Base-by-base conservation (phyloP, 2,113 vertebrate species). In the Solea solea region DNA sequence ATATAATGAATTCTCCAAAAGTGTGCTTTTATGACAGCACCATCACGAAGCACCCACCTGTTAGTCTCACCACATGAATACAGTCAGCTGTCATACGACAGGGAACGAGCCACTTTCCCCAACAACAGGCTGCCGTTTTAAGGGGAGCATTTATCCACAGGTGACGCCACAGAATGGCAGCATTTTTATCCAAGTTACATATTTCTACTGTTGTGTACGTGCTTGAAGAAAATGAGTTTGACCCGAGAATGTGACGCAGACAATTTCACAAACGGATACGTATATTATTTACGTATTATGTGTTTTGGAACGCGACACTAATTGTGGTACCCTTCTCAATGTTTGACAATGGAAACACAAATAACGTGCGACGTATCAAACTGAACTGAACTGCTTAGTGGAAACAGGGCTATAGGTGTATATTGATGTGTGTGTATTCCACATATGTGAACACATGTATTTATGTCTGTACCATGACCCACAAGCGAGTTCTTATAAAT, bases 51-150 rank as follows among this genome's bases (percentile, higher is more conserved):
- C 55, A 21, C 44, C 50, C 66, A 69, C 54, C 64, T 68, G 14
- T 14, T 44, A 41, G 21, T 57, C 54, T 34, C 12, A 12, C 60
- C 34, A 12, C 45, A 76, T 68, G 58, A 61, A 82, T 34, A 34
- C 34, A 34, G 34, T 69, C 55, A 64, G 42, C 55, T 71, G 15
- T 14, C 12, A 76, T 64, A 68, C 9, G 41, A 15, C 51, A 68
- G 21, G 40, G 42, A 63, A 56, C 49, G 28, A 56, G 52, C 45
- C 28, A 7, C 56, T 78, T 69, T 59, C 41, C 21, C 45, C 39
- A 60, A 57, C 45, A 40, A 45, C 40, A 42, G 39, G 8, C 58
- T 21, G 45, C 16, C 49, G 42, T 65, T 66, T 62, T 1, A 69
- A 77, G 55, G 14, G 27, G 48, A 50, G 48, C 6, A 6, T 65